Evolutionary conservation across 2,888 invertebrate genomes (phyloP).

Genomic region (Ophraella communa): DNA sequence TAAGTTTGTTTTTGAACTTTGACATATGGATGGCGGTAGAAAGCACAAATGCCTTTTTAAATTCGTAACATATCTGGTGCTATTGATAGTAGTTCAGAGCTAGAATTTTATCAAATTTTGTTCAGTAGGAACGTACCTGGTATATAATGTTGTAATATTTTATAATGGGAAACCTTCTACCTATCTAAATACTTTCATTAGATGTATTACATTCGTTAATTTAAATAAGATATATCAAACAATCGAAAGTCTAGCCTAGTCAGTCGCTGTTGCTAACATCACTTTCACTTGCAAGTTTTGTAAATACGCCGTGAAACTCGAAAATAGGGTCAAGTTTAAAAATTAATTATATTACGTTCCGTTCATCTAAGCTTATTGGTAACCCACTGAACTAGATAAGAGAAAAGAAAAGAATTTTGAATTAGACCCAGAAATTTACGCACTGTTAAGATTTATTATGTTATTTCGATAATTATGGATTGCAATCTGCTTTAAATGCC

Average conservation of each 20-base stretch:
- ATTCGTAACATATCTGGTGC: too few relatives aligned
- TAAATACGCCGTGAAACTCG: neutral
- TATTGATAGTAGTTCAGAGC: too few relatives aligned
- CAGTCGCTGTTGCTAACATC: neutral
- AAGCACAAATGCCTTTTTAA: neutral
- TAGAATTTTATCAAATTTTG: too few relatives aligned
- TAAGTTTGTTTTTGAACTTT: neutral
- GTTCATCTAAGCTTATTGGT: neutral
- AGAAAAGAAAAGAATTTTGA: neutral
- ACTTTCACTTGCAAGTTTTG: constrained; percentile 5
- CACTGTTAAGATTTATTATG: neutral
- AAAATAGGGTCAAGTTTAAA: constrained; percentile 8
- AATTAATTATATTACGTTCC: neutral
- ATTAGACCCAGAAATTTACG: neutral
- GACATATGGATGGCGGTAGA: neutral
- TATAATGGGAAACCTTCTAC: neutral
- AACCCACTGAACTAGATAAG: constrained; percentile 5
- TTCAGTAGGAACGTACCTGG: too few relatives aligned
- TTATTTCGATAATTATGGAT: neutral
- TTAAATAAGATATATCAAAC: neutral
- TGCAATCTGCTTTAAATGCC: neutral
- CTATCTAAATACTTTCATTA: neutral
- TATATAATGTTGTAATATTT: neutral
- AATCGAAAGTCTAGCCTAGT: constrained; percentile 5
- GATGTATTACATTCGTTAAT: neutral